Evolutionary conservation across 23 tunicate genomes (phyloP).

Genomic region (Ciona savignyi): DNA sequence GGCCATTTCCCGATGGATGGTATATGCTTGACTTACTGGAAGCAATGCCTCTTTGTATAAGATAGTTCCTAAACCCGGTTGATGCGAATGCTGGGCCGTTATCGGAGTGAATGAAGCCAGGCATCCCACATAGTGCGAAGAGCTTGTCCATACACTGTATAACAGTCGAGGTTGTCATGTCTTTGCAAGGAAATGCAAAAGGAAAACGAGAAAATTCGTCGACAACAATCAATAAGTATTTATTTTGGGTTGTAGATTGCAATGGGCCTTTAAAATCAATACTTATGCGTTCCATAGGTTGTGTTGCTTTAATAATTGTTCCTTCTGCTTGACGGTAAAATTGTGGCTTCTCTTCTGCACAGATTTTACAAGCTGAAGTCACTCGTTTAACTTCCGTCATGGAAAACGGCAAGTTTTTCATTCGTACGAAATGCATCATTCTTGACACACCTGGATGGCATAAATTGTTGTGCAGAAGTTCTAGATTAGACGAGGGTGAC

Average conservation of each 20-base stretch:
- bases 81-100: constrained; percentile 9
- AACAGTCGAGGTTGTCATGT: constrained; percentile 7
- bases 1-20: constrained; percentile 8
- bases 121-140: constrained; percentile 8
- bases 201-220: constrained; percentile 22
- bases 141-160: neutral
- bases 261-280: constrained; percentile 21
- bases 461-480: neutral
- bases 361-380: neutral
- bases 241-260: neutral
- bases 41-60: constrained; percentile 3
- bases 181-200: constrained; percentile 15
- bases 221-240: constrained; percentile 8
- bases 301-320: constrained; percentile 1
- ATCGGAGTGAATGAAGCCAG: constrained; percentile 7
- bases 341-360: constrained; percentile 2
- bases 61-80: neutral
- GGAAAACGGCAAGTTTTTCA: constrained; percentile 7
- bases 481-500: neutral
- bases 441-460: constrained; percentile 14
- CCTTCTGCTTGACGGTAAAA: neutral
- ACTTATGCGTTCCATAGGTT: neutral
- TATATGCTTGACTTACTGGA: constrained; percentile 1
- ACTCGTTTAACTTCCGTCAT: neutral
- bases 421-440: constrained; percentile 1